Percentiles rank a stretch among this genome's conserved stretches.
These are phyloP conservation scores for Apteryx owenii DNA, from an alignment of 2,113 vertebrate genomes.

Conservation along the genomic window DNA sequence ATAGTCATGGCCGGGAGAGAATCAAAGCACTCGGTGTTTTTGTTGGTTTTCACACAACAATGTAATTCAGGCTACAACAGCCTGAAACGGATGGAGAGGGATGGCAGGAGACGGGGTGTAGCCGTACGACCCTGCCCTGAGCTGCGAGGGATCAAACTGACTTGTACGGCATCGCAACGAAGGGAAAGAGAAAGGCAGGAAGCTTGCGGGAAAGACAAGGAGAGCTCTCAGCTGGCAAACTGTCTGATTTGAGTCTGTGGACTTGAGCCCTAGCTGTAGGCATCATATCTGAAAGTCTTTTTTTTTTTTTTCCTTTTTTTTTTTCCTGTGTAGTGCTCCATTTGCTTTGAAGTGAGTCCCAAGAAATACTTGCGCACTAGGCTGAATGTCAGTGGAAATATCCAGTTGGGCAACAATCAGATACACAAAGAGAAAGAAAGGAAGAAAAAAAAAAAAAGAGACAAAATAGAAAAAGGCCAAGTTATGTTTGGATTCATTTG, in stretches of 20 bases:
- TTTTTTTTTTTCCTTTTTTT: not conserved
- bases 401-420: not conserved
- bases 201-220: not conserved
- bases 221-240: not conserved
- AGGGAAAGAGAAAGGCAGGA: not conserved
- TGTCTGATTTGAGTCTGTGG: not conserved
- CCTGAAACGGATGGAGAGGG: not conserved
- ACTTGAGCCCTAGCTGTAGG: not conserved
- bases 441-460: not conserved
- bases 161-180: not conserved
- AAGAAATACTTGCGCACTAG: not conserved
- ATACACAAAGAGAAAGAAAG: not conserved
- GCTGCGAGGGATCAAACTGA: not conserved
- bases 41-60: not conserved
- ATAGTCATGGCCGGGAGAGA: not conserved
- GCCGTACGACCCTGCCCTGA: not conserved
- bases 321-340: not conserved
- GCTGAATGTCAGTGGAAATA: not conserved
- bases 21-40: not conserved
- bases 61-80: not conserved
- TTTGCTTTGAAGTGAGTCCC: conserved; percentile 9
- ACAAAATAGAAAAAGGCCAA: not conserved
- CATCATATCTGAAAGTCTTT: not conserved
- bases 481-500: not conserved
- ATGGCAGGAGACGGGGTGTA: not conserved